Base-by-base conservation (phyloP, 2,797 vertebrate species). In the Sus cebifrons region DNA sequence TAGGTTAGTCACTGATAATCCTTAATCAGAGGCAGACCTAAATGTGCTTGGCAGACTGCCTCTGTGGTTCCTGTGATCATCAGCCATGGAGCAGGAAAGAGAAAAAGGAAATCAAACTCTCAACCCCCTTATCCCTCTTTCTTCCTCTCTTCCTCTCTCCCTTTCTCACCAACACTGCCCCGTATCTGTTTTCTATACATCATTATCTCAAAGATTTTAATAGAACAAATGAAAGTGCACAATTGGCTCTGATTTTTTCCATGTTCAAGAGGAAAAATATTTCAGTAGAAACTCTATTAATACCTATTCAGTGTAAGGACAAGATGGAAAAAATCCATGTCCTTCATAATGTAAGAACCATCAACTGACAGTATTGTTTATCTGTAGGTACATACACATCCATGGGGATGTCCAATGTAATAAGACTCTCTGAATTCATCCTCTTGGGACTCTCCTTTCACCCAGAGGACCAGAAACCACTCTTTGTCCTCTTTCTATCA, bases 381-480 rank as follows among this genome's bases (percentile, higher is more conserved):
- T 23, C 62, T 44, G 44, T 13, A 96, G 91, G 86, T 85, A 12
- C 4, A 49, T 3, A 13, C 5, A 44, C 71, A 14, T 36, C 75
- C 49, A 52, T 70, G 52, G 67, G 60, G 44, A 78, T 62, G 68
- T 44, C 14, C 64, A 79, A 90, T 12, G 13, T 79, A 58, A 68
- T 52, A 68, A 52, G 13, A 60, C 64, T 54, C 21, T 88, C 86
- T 49, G 81, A 95, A 83, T 97, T 97, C 70, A 84, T 97, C 44
- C 89, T 97, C n/a, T 11, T 93, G 13, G 96, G 97, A 10, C 67
- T 97, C 49, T 97, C 95, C 16, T 88, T 79, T 23, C 32, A 75
- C 0, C 54, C 86, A 25, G 58, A 88, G 58, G 64, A 88, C 5
- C 86, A 93, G 20, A 67, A 77, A 7, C 54, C 96, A 20, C 94